Conservation (phyloP, 2,888 invertebrate genomes). For the Torymus auratus region DNA sequence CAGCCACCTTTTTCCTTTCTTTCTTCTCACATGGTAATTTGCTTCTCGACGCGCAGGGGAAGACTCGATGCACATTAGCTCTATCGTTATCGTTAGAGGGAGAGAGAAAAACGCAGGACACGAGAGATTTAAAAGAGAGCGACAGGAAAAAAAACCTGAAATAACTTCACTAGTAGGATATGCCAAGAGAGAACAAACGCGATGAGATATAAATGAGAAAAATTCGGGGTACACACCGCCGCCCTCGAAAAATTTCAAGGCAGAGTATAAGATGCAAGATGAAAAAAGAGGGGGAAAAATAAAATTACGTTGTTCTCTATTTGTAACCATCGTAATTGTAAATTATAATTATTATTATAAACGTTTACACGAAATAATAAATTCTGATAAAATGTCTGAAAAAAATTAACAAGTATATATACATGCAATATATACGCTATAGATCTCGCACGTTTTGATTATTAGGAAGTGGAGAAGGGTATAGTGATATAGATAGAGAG, state of each 20-base stretch:
- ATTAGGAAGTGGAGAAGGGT: conserved; percentile 4
- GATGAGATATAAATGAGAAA: conserved; percentile 44
- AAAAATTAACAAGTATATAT: conserved; percentile 60
- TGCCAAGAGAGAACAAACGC: conserved; percentile 49
- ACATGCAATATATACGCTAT: conserved; percentile 32
- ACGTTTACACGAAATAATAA: conserved; percentile 77
- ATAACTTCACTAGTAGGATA: conserved; percentile 5
- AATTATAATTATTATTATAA: conserved; percentile 77
- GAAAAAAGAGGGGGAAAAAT: too few species aligned
- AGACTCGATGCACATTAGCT: too few species aligned
- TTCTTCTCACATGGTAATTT: too few species aligned
- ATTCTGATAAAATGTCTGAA: conserved; percentile 77
- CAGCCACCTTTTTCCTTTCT: too few species aligned
- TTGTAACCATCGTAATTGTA: conserved; percentile 77
- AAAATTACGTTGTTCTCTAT: conserved; percentile 75
- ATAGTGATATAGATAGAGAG: not conserved
- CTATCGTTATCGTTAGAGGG: too few species aligned
- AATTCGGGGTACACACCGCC: conserved; percentile 52
- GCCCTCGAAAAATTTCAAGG: conserved; percentile 40
- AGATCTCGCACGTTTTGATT: conserved; percentile 34
- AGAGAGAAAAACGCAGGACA: too few species aligned
- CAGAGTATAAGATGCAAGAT: too few species aligned
- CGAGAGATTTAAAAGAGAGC: too few species aligned
- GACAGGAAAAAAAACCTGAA: too few species aligned
- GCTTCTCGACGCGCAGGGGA: too few species aligned